Evolutionary conservation across 1,140 invertebrate species (phyloP).

Genomic region (Meloidogyne exigua): DNA sequence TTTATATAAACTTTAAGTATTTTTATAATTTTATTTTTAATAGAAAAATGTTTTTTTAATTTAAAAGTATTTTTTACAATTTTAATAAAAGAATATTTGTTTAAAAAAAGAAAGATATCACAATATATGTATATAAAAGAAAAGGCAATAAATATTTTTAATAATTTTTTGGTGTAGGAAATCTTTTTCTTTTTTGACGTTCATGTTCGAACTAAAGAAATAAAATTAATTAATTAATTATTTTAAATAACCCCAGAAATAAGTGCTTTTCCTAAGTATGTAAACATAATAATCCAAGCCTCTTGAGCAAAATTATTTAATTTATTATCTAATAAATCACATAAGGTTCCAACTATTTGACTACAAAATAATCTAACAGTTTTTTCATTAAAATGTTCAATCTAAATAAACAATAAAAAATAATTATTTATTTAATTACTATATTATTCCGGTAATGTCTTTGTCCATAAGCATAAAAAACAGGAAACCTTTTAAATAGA

Average conservation of each 20-base stretch:
- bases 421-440: slow-evolving; percentile 15
- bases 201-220: slow-evolving; percentile 27
- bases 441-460: slow-evolving; percentile 21
- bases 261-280: slow-evolving; percentile 19
- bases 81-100: too few relatives aligned
- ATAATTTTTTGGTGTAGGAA: not conserved
- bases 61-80: too few relatives aligned
- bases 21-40: too few relatives aligned
- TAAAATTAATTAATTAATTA: not conserved
- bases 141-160: not conserved
- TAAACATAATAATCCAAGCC: slow-evolving; percentile 29
- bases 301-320: slow-evolving; percentile 2
- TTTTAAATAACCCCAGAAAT: slow-evolving; percentile 15
- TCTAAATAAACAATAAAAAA: slow-evolving; percentile 6
- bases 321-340: slow-evolving; percentile 24
- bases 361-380: slow-evolving; percentile 30
- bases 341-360: slow-evolving; percentile 25
- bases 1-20: too few relatives aligned
- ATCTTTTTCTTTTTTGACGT: slow-evolving; percentile 6
- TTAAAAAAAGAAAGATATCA: too few relatives aligned
- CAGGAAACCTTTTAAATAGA: slow-evolving; percentile 19
- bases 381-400: slow-evolving; percentile 17
- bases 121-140: too few relatives aligned
- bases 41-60: too few relatives aligned
- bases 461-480: slow-evolving; percentile 25